Evolutionary conservation across 2,113 vertebrate species (phyloP), one percentile per base, ranked within the genome.

Genomic region (Tragelaphus scriptus): DNA sequence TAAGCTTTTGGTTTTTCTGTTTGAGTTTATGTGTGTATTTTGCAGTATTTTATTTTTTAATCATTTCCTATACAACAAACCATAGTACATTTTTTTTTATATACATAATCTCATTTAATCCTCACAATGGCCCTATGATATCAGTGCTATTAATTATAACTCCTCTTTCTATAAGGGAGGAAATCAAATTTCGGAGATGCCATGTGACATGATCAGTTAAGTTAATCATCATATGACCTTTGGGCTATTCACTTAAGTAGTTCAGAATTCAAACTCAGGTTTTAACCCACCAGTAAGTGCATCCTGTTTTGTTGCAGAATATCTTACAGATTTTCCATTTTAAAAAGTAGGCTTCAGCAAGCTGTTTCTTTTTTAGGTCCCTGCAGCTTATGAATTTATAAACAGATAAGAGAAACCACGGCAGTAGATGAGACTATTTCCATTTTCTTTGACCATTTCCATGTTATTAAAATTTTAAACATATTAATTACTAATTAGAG

Each of bases 401-500:
- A 90, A 44, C 7, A 55, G 84, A 17, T 71, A 90, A 91, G 32
- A 32, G 77, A 93, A 90, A 88, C 16, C 10, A 49, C 12, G 36
- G 21, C 21, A 49, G 77, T 40, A 65, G 44, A 88, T 94, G 58
- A 88, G 47, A 19, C 16, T 79, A 81, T 94, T 58, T 91, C 59
- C 3, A 86, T 23, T 88, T 80, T 93, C 63, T 90, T 88, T 95
- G 90, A 92, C 96, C 94, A 95, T 92, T 97, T 97, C 6, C 44
- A 97, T 65, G 75, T 81, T 90, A 94, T 92, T 92, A 88, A 82
- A 90, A 95, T 92, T 98, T 96, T 97, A 88, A 95, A 95, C 81
- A 94, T 82, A 96, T 97, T 92, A 97, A 96, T 97, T 95, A 88
- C 94, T 93, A 95, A 96, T 97, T 97, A 97, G 93, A 94, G 49